A percentile compares a stretch with the other conserved stretches of the same genome.
These are phyloP conservation scores for Rhorus exstirpatorius DNA, from an alignment of 2,888 invertebrate genomes.

Conservation along the genomic window DNA sequence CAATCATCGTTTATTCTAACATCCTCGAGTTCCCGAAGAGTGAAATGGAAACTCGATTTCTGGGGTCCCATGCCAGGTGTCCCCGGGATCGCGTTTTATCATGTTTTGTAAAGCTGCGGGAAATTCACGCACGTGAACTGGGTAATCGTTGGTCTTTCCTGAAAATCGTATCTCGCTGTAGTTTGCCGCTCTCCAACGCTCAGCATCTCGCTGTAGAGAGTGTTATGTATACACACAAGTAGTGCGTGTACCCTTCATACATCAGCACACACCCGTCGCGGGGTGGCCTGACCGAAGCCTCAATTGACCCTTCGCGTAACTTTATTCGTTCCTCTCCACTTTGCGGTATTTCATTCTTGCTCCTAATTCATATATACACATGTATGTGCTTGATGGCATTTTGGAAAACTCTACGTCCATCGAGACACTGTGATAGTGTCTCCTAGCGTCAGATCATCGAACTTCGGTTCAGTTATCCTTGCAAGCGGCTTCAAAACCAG, in stretches of 20 bases:
- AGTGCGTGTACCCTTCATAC: neutral
- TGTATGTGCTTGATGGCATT: no score
- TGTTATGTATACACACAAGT: neutral
- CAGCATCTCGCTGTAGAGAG: neutral
- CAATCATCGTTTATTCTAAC: neutral
- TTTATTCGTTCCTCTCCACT: neutral
- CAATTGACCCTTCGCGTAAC: neutral
- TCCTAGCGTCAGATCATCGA: neutral
- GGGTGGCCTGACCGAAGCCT: neutral
- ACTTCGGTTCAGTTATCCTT: neutral
- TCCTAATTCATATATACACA: neutral
- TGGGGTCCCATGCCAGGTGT: neutral
- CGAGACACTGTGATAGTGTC: neutral
- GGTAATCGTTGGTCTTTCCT: constrained; percentile 53
- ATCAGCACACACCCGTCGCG: neutral
- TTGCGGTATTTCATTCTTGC: neutral
- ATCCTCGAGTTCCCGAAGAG: neutral
- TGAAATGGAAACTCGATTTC: neutral
- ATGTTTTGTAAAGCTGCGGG: constrained; percentile 42
- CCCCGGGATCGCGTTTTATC: constrained; percentile 1
- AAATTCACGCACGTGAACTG: constrained; percentile 43
- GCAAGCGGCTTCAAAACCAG: neutral
- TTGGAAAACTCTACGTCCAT: neutral
- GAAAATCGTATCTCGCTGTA: neutral
- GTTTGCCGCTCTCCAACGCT: neutral